These are phyloP conservation scores for Cephus rjabovi DNA, from an alignment of 2,888 invertebrate genomes.

Conservation along the genomic window DNA sequence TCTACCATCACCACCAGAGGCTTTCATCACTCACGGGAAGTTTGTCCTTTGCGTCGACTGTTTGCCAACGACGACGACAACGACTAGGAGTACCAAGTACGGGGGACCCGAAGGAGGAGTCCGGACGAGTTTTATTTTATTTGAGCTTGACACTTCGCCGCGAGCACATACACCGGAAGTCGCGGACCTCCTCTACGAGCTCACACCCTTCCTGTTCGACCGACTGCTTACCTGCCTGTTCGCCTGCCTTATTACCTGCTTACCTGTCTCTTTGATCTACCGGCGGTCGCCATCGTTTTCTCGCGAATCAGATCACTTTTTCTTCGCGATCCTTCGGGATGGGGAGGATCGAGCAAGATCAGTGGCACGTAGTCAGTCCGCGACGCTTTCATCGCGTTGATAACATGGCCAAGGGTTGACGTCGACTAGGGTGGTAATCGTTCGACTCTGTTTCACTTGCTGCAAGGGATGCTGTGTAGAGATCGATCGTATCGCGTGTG, in stretches of 20 bases:
- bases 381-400: neutral
- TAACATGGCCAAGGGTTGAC: neutral
- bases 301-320: neutral
- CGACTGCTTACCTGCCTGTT: neutral
- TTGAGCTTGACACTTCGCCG: conserved; percentile 58
- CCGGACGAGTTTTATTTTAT: conserved; percentile 54
- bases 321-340: neutral
- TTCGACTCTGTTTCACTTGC: neutral
- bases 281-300: neutral
- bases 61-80: conserved; percentile 33
- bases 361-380: neutral
- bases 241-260: neutral
- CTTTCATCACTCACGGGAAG: conserved; percentile 33
- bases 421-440: neutral
- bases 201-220: neutral
- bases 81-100: conserved; percentile 36
- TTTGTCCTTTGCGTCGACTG: conserved; percentile 41
- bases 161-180: conserved; percentile 55
- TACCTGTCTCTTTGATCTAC: neutral
- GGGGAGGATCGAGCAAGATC: neutral
- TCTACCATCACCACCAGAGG: conserved; percentile 21
- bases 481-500: neutral
- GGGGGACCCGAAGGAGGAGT: conserved; percentile 42
- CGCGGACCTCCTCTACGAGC: conserved; percentile 1
- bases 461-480: neutral